Evolutionary conservation across 1,140 invertebrate species (phyloP).

Genomic region (Leptonema lineaticorne): DNA sequence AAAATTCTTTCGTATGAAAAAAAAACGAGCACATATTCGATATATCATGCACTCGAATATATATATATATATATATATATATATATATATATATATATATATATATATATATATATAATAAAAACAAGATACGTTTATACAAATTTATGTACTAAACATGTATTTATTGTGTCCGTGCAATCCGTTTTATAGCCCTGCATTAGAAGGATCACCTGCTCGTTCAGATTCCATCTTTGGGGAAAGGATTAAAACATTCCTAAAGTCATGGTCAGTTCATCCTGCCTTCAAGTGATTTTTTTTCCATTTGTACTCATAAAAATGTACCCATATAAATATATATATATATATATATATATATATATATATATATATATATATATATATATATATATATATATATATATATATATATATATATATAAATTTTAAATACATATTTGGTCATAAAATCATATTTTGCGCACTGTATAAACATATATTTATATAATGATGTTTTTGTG

Average conservation of each 20-base stretch:
- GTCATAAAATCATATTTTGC: too few relatives aligned
- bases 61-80: too few relatives aligned
- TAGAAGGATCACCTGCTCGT: not conserved
- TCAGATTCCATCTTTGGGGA: constrained; percentile 2
- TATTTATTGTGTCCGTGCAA: too few relatives aligned
- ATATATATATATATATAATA: too few relatives aligned
- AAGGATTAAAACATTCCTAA: constrained; percentile 19
- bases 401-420: not conserved
- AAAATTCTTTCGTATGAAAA: not conserved
- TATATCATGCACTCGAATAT: too few relatives aligned
- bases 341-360: not conserved
- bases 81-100: too few relatives aligned
- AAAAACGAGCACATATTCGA: too few relatives aligned
- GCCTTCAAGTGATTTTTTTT: not conserved
- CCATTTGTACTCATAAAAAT: too few relatives aligned
- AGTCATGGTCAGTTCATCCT: not conserved
- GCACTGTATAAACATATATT: too few relatives aligned
- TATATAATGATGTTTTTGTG: too few relatives aligned
- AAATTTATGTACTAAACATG: too few relatives aligned
- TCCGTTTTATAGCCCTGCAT: constrained; percentile 9
- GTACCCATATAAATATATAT: not conserved
- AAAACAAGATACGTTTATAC: too few relatives aligned
- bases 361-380: not conserved
- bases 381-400: not conserved
- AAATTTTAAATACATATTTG: not conserved